phyloP scores from a whole-genome alignment of 2,888 invertebrate genomes.

The Meandrusa payeni region DNA sequence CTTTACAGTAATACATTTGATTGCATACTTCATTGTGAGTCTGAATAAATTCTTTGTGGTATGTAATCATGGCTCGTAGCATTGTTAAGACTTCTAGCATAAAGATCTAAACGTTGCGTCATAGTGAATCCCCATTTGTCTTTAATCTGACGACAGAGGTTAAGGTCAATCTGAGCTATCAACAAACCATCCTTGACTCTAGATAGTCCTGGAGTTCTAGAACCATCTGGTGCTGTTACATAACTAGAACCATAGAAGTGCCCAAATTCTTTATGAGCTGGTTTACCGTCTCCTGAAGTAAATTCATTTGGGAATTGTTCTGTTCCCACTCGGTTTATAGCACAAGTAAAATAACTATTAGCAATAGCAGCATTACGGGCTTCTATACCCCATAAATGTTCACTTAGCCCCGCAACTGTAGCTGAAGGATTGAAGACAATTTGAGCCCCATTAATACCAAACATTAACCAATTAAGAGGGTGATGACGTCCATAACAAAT shows the following conservation, averaged over 20 bases:
- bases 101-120: conserved; percentile 96
- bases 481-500: conserved; percentile 99
- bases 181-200: conserved; percentile 92
- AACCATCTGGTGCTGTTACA: conserved; percentile 95
- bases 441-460: conserved; percentile 98
- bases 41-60: conserved; percentile 44
- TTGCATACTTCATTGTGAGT: too few species aligned
- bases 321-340: conserved; percentile 96
- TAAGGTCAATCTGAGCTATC: conserved; percentile 94
- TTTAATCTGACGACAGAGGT: conserved; percentile 95
- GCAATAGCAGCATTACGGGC: conserved; percentile 98
- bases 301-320: conserved; percentile 87
- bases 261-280: conserved; percentile 94
- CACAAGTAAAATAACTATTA: conserved; percentile 96
- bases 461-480: conserved; percentile 99
- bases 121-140: conserved; percentile 98
- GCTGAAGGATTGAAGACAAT: conserved; percentile 99
- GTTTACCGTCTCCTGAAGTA: conserved; percentile 83
- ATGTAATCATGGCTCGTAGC: conserved; percentile 54
- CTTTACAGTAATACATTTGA: too few species aligned
- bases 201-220: conserved; percentile 92
- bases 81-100: conserved; percentile 86
- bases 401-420: conserved; percentile 90
- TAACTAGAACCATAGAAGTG: conserved; percentile 99
- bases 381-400: conserved; percentile 97